Percentiles rank a stretch among this genome's conserved stretches.
Evolutionary conservation across 2,888 invertebrate genomes (phyloP).

Genomic region (Saturnia japonica): DNA sequence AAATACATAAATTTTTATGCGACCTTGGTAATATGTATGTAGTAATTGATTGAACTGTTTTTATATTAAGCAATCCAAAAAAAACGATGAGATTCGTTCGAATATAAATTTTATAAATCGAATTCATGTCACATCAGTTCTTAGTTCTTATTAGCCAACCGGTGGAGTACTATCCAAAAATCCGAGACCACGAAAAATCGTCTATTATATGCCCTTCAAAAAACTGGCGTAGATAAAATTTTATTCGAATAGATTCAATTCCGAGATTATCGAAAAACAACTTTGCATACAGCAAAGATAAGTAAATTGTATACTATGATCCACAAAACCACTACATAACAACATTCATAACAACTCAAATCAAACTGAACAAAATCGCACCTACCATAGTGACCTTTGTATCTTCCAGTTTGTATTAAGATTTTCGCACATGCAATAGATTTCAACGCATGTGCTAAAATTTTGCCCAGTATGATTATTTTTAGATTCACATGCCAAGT

Average conservation of each 20-base stretch:
- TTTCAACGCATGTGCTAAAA: constrained; percentile 33
- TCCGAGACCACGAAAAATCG: neutral
- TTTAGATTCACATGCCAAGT: neutral
- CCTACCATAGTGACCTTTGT: neutral
- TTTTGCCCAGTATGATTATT: neutral
- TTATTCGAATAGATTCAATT: neutral
- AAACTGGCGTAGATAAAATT: neutral
- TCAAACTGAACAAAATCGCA: neutral
- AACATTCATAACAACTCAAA: neutral
- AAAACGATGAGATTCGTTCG: no score
- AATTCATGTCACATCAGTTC: neutral
- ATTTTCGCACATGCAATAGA: constrained; percentile 30
- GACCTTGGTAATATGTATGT: neutral
- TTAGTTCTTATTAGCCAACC: no score
- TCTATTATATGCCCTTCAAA: neutral
- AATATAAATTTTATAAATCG: neutral
- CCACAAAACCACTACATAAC: neutral
- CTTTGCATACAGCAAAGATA: neutral
- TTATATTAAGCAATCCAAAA: no score
- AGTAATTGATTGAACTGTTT: neutral
- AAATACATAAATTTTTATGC: neutral
- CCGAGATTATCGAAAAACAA: neutral
- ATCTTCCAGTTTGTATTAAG: neutral
- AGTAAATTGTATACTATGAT: neutral
- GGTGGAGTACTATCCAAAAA: neutral